phyloP scores from a whole-genome alignment of 1,140 invertebrate species.

The Euura saliciscinereae region DNA sequence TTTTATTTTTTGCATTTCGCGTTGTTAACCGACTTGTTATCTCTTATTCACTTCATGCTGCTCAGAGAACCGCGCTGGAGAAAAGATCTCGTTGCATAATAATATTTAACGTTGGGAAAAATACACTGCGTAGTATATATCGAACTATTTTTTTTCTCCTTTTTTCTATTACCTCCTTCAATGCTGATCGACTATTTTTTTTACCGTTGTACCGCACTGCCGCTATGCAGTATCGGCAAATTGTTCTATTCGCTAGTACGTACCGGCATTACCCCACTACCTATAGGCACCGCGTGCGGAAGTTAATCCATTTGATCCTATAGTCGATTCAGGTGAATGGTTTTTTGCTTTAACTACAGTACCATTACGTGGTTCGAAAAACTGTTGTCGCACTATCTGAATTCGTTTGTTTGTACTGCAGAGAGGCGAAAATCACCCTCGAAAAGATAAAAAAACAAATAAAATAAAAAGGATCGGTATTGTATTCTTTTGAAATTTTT shows the following conservation, averaged over 20 bases:
- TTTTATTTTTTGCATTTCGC: background rate
- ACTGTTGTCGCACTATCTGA: background rate
- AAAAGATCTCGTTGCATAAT: too few relatives aligned
- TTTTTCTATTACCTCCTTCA: too few relatives aligned
- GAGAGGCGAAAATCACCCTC: too few relatives aligned
- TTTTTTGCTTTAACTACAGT: too few relatives aligned
- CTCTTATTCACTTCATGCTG: too few relatives aligned
- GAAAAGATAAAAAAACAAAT: background rate
- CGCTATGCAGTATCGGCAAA: background rate
- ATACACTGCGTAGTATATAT: too few relatives aligned
- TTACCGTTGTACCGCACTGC: background rate
- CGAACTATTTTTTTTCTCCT: too few relatives aligned
- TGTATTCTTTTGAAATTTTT: background rate
- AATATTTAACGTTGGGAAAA: too few relatives aligned
- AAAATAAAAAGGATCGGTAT: background rate
- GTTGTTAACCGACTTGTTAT: too few relatives aligned
- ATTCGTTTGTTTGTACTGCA: too few relatives aligned
- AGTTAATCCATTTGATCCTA: background rate
- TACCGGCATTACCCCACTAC: background rate
- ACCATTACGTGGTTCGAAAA: background rate
- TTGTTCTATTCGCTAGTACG: background rate
- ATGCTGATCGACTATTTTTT: too few relatives aligned
- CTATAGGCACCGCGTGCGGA: background rate
- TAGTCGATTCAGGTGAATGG: background rate
- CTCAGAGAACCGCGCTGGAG: too few relatives aligned